Base-by-base conservation (phyloP, 2,113 vertebrate species). In the Sclerurus mexicanus region DNA sequence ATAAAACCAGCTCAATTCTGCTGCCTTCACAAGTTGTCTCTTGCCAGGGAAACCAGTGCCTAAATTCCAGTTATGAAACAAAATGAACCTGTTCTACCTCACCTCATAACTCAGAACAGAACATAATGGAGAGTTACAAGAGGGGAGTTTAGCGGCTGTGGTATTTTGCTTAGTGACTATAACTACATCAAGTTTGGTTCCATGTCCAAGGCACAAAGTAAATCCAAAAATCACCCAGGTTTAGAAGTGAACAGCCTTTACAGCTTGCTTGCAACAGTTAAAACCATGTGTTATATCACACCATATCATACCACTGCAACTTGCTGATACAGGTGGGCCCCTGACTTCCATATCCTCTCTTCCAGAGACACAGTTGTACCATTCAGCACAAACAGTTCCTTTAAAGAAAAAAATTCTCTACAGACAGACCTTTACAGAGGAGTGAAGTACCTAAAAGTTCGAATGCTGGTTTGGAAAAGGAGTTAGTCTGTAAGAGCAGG, bases 271-370 rank as follows among this genome's bases (percentile, higher is more conserved):
- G 37, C 31, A n/a, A 5, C 39, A 60, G 35, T n/a, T 64, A 31
- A 79, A 87, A 35, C 37, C 58, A 10, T 1, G 21, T 17, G 28
- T 18, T 67, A 0, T 14, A 55, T 63, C 40, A 55, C 0, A 11
- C 44, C 5, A 20, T 14, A 24, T 14, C 55, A 23, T 2, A 21
- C 7, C 50, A 21, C 39, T 78, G 44, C 47, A 59, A 7, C 10
- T 14, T 1, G 0, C 44, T 44, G 20, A 24, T 42, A 23, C 14
- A 85, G 52, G 17, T 13, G 27, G 15, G 20, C 33, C 18, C 10
- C 44, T 64, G 67, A 4, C 37, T 69, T 64, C 20, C 49, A 62
- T 37, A 25, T 31, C 49, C 27, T 56, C 47, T 64, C 56, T 44
- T 31, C 33, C n/a, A 17, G 67, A 23, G 39, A 63, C 31, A 44